Base-by-base conservation (phyloP, 2,113 vertebrate species). In the Gymnogyps californianus region DNA sequence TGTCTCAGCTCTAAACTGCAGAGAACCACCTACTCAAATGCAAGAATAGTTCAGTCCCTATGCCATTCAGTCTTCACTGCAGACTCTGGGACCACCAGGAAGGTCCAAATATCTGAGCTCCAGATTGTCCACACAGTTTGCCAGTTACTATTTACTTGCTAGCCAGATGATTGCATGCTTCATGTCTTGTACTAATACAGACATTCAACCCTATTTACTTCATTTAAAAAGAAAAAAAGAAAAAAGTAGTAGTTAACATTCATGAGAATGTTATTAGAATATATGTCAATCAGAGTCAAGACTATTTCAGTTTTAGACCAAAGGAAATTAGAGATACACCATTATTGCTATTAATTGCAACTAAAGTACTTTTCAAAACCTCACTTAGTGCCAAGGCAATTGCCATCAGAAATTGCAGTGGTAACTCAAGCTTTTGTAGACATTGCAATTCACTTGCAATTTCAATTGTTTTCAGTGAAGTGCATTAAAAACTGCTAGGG, bases 11-110 rank as follows among this genome's bases (percentile, higher is more conserved):
- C 83, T 93, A 77, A 95, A 69, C 66, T 91, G 89, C 52, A 97
- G 75, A 93, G 96, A 97, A 96, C 96, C 93, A 96, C 93, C 94
- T 76, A 97, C 91, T 92, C 77, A 85, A 16, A 74, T 87, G 76
- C 89, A 95, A 91, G 91, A 97, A 96, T 91, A 97, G 83, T 78
- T 83, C 69, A 57, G 29, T 83, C 49, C 12, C 89, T 67, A 9
- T 69, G 44, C 44, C 47, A 62, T 25, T 69, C 65, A 91, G 18
- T 57, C 70, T 76, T 92, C 61, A n/a, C 36, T 89, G 74, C 70
- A 94, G 54, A 42, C n/a, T 76, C 69, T 69, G 36, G 55, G 77
- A 95, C 66, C 92, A 93, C 81, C 89, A 62, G 46, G 25, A 84
- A 69, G 26, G 57, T 80, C 61, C 83, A 97, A 95, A 84, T 92